These are phyloP conservation scores for Orchesella flavescens DNA, from an alignment of 2,888 invertebrate genomes.

Conservation along the genomic window DNA sequence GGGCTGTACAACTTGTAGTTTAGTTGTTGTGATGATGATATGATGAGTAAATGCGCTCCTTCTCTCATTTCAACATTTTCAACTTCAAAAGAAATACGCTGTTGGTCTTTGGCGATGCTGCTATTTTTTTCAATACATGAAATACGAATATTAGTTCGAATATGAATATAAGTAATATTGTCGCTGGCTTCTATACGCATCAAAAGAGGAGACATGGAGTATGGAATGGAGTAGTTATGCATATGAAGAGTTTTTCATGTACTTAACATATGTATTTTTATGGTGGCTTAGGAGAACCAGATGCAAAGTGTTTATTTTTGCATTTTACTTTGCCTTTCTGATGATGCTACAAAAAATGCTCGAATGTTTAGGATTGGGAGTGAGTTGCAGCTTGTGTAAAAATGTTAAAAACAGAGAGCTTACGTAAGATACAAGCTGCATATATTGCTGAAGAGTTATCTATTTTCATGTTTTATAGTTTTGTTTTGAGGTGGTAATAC, in stretches of 20 bases:
- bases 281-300: background rate
- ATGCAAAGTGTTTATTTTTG: conserved; percentile 54
- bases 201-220: no score
- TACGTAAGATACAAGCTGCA: background rate
- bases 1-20: no score
- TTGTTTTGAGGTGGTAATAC: no score
- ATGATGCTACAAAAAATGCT: background rate
- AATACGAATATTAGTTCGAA: no score
- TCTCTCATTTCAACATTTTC: no score
- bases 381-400: background rate
- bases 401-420: conserved; percentile 9
- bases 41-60: no score
- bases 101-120: no score
- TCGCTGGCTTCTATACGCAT: background rate
- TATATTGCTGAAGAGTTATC: background rate
- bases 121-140: no score
- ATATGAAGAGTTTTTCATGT: background rate
- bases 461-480: no score
- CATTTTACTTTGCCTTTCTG: conserved; percentile 23
- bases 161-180: no score
- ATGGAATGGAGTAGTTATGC: background rate
- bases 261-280: background rate
- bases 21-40: no score
- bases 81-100: no score
- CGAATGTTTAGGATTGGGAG: background rate